A percentile compares a stretch with the other conserved stretches of the same genome.
Conservation (phyloP, 2,797 vertebrate genomes). For the Danio albolineatus region DNA sequence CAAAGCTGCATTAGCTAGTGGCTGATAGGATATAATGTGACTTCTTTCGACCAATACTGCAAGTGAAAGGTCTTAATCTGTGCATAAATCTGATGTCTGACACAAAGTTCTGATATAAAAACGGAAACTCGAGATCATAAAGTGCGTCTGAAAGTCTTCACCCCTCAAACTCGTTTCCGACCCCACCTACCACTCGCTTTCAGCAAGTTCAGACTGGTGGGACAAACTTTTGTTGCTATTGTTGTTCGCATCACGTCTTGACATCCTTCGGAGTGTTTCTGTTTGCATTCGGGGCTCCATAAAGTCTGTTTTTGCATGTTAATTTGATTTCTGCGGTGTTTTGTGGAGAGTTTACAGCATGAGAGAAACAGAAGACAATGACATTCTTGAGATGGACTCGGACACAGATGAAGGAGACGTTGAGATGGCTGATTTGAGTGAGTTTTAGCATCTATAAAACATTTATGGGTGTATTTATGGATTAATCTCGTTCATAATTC, state of each 20-base stretch:
- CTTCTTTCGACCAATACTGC: background rate
- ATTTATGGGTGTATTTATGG: background rate
- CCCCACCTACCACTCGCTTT: slow-evolving; percentile 12
- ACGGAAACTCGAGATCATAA: background rate
- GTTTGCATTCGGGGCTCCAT: background rate
- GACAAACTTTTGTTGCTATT: background rate
- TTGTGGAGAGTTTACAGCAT: slow-evolving; percentile 53
- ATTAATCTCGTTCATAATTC: background rate
- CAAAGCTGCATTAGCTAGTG: background rate
- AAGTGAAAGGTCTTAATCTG: background rate
- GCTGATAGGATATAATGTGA: background rate
- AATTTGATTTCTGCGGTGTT: background rate
- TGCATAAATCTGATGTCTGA: background rate
- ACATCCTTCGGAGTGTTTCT: background rate
- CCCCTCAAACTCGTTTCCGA: slow-evolving; percentile 7
- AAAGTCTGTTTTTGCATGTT: background rate
- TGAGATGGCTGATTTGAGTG: slow-evolving; percentile 64
- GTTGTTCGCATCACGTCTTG: background rate
- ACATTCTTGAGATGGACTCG: slow-evolving; percentile 71
- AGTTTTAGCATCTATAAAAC: slow-evolving; percentile 50
- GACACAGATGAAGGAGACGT: slow-evolving; percentile 58
- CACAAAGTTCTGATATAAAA: background rate
- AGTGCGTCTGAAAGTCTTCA: background rate
- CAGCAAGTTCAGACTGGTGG: background rate
- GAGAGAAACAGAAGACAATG: slow-evolving; percentile 58